phyloP scores from a whole-genome alignment of 2,888 invertebrate genomes.

The Melanostoma scalare region DNA sequence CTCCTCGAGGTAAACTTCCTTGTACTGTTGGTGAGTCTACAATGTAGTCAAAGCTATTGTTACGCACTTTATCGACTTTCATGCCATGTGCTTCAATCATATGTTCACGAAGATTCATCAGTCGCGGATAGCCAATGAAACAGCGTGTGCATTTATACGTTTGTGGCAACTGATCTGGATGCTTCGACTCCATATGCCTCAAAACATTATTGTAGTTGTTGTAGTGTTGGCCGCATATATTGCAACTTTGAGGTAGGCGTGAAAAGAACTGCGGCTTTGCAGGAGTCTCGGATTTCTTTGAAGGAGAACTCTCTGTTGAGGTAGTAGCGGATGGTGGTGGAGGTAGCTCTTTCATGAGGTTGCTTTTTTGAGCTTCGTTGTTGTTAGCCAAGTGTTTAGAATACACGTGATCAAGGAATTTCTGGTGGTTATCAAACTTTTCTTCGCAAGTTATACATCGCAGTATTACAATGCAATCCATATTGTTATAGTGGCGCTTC shows the following conservation, averaged over 20 bases:
- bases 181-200: constrained; percentile 82
- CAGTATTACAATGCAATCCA: constrained; percentile 81
- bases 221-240: constrained; percentile 81
- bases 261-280: constrained; percentile 80
- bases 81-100: constrained; percentile 80
- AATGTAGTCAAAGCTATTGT: constrained; percentile 80
- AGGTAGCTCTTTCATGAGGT: constrained; percentile 62
- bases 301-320: constrained; percentile 65
- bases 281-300: constrained; percentile 62
- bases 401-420: constrained; percentile 81
- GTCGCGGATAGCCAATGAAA: constrained; percentile 80
- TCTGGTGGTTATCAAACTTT: constrained; percentile 81
- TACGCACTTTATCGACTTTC: constrained; percentile 77
- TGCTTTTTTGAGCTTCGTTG: constrained; percentile 72
- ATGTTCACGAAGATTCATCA: constrained; percentile 81
- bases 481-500: constrained; percentile 82
- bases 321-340: constrained; percentile 46
- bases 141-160: constrained; percentile 81
- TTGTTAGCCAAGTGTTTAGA: constrained; percentile 79
- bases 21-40: constrained; percentile 80
- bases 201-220: constrained; percentile 82
- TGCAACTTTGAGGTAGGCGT: constrained; percentile 81
- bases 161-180: constrained; percentile 82
- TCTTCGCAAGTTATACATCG: constrained; percentile 81
- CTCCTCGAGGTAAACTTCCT: constrained; percentile 32